phyloP scores from a whole-genome alignment of 1,140 invertebrate species.

The Spodoptera frugiperda region DNA sequence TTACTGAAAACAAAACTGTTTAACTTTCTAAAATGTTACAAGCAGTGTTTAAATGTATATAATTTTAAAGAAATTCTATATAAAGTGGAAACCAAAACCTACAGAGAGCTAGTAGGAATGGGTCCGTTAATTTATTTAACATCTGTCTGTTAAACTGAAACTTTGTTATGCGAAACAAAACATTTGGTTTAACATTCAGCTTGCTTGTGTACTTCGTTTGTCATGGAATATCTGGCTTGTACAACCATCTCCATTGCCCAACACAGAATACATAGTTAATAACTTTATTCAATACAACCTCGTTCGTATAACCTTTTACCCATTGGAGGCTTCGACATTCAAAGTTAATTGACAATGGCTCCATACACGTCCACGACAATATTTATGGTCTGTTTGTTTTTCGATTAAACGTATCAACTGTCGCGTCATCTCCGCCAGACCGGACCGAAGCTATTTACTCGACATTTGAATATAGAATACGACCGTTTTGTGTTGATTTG shows the following conservation, averaged over 20 bases:
- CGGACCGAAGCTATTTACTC: conserved; percentile 55
- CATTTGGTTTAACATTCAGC: no score
- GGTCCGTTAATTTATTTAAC: neutral
- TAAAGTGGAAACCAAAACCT: neutral
- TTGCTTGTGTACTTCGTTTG: no score
- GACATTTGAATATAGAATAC: conserved; percentile 52
- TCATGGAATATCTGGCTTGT: no score
- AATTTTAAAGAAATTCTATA: neutral
- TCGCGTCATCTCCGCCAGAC: conserved; percentile 37
- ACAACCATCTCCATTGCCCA: neutral
- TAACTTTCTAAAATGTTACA: conserved; percentile 35
- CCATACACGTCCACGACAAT: conserved; percentile 47
- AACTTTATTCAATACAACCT: neutral
- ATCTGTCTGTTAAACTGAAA: neutral
- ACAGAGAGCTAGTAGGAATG: neutral
- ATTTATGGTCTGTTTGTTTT: conserved; percentile 68
- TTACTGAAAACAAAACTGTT: conserved; percentile 34
- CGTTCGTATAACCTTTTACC: neutral
- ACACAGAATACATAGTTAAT: neutral
- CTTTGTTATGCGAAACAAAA: no score
- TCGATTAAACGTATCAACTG: conserved; percentile 67
- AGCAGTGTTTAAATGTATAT: neutral
- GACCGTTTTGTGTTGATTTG: conserved; percentile 57
- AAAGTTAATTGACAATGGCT: conserved; percentile 30
- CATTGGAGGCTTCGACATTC: conserved; percentile 3